Percentiles rank a stretch among this genome's conserved stretches.
Conservation (phyloP, 2,797 vertebrate species). For the Scolopax rusticola region DNA sequence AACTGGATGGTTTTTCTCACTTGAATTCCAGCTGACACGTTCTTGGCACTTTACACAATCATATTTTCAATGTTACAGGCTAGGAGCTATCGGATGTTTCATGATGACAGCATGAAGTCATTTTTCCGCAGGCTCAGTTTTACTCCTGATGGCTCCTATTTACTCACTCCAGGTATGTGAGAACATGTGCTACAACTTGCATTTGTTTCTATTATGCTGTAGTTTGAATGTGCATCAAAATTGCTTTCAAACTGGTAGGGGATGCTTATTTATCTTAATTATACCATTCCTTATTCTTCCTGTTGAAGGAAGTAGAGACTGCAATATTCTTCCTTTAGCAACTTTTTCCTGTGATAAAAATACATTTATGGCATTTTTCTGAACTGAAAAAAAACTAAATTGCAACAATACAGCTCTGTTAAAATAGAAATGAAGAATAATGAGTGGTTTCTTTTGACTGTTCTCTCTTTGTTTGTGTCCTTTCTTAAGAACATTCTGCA, state of each 20-base stretch:
- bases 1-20: background rate
- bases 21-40: background rate
- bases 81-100: conserved; percentile 94
- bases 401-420: background rate
- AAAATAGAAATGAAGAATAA: background rate
- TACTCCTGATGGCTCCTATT: conserved; percentile 94
- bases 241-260: background rate
- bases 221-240: background rate
- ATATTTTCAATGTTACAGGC: conserved; percentile 71
- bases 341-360: background rate
- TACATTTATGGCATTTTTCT: background rate
- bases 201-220: accelerated
- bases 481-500: background rate
- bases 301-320: background rate
- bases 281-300: background rate
- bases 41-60: background rate
- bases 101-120: conserved; percentile 98
- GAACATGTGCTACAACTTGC: accelerated
- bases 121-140: conserved; percentile 96
- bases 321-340: background rate
- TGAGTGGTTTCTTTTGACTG: background rate
- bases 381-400: background rate
- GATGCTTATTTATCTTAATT: background rate
- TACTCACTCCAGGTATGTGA: conserved; percentile 89
- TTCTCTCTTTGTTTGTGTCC: background rate